phyloP scores from a whole-genome alignment of 2,888 invertebrate genomes.

The Crossocerus cetratus region DNA sequence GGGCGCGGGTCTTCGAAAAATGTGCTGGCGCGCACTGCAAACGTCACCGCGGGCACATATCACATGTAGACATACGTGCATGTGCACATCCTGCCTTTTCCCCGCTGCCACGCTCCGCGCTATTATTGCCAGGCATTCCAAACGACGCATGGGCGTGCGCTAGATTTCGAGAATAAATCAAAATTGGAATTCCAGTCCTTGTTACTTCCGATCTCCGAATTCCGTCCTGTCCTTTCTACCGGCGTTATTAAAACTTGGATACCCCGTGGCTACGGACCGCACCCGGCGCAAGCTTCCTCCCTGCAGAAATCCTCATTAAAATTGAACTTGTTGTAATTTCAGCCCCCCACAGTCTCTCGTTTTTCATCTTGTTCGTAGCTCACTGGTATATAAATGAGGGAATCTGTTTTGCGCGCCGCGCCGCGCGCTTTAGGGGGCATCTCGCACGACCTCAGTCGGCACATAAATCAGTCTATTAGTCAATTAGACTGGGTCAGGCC shows the following conservation, averaged over 20 bases:
- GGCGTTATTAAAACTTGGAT: background rate
- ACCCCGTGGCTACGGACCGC: background rate
- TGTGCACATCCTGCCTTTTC: constrained; percentile 7
- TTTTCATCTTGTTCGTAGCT: too few species aligned
- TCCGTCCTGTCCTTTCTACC: background rate
- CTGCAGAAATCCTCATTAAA: background rate
- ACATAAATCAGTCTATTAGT: constrained; percentile 58
- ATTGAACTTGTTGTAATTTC: too few species aligned
- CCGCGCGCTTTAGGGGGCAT: too few species aligned
- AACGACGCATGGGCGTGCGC: too few species aligned
- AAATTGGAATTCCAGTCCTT: constrained; percentile 30
- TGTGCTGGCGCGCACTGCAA: constrained; percentile 2
- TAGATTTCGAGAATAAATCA: constrained; percentile 8
- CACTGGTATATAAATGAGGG: too few species aligned
- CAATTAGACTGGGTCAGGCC: constrained; percentile 39
- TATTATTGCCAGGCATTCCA: background rate
- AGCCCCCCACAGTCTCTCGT: too few species aligned
- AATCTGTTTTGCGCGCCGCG: too few species aligned
- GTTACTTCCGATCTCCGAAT: background rate
- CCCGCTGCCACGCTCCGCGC: background rate
- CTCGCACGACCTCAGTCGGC: background rate
- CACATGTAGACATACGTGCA: background rate
- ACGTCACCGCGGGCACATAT: constrained; percentile 18
- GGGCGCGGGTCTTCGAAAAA: constrained; percentile 16
- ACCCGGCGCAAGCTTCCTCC: constrained; percentile 1